phyloP scores from a whole-genome alignment of 2,888 invertebrate species.

The Lottia scabra region DNA sequence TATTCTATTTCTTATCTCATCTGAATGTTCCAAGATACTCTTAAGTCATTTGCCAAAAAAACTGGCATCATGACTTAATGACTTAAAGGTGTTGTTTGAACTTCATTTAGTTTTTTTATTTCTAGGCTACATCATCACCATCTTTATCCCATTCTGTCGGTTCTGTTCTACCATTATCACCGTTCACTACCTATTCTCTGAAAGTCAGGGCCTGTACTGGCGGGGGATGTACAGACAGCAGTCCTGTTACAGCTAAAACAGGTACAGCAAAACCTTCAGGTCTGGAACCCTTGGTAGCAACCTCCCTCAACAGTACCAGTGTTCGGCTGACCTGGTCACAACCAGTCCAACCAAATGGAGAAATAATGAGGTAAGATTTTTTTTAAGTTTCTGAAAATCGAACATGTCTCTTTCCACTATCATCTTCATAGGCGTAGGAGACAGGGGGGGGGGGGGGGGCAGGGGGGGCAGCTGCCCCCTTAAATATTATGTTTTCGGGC shows the following conservation, averaged over 20 bases:
- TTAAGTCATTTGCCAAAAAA: too few relatives aligned
- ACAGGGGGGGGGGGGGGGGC: too few relatives aligned
- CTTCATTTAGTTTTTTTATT: background rate
- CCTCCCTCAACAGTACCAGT: slow-evolving; percentile 42
- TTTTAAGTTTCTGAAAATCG: background rate
- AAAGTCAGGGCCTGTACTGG: slow-evolving; percentile 55
- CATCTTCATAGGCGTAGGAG: too few relatives aligned
- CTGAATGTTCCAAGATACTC: too few relatives aligned
- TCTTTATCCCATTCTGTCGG: slow-evolving; percentile 44
- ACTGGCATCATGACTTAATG: too few relatives aligned
- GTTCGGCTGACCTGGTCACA: slow-evolving; percentile 50
- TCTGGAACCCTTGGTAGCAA: slow-evolving; percentile 42
- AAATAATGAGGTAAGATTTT: slow-evolving; percentile 47
- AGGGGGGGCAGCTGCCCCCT: too few relatives aligned
- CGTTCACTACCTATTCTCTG: slow-evolving; percentile 50
- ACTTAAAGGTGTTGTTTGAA: too few relatives aligned
- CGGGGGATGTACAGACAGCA: slow-evolving; percentile 57
- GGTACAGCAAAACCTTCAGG: slow-evolving; percentile 50
- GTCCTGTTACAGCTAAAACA: slow-evolving; percentile 39
- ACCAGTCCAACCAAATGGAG: slow-evolving; percentile 54
- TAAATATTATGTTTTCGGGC: too few relatives aligned
- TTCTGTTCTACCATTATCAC: slow-evolving; percentile 38
- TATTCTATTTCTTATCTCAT: too few relatives aligned
- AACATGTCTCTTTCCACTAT: too few relatives aligned
- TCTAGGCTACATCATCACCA: slow-evolving; percentile 33